phyloP scores from a whole-genome alignment of 2,113 vertebrate genomes.

The Papio anubis region DNA sequence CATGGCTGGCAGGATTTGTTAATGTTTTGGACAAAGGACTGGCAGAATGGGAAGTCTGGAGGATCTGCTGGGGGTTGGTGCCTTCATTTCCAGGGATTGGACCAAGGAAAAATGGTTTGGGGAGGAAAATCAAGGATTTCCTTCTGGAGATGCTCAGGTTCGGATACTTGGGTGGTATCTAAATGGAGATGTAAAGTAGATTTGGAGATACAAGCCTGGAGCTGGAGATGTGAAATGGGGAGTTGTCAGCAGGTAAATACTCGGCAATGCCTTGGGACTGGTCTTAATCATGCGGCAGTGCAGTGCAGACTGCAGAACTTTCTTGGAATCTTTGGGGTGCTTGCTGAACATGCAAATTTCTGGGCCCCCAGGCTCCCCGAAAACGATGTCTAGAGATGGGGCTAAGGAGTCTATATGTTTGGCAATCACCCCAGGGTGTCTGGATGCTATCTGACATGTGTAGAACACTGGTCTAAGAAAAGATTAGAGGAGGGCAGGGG shows the following conservation, averaged over 20 bases:
- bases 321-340: neutral
- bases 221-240: neutral
- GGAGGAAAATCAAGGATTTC: neutral
- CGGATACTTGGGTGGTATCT: neutral
- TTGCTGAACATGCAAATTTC: neutral
- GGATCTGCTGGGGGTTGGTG: fast-evolving
- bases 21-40: neutral
- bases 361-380: neutral
- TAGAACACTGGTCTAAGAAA: neutral
- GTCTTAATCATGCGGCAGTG: fast-evolving
- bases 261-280: fast-evolving
- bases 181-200: neutral
- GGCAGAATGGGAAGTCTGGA: neutral
- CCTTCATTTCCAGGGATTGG: neutral
- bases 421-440: neutral
- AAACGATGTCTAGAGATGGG: neutral
- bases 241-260: neutral
- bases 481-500: neutral
- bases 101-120: neutral
- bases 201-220: neutral
- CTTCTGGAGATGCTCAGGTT: neutral
- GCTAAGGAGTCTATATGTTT: neutral
- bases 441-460: neutral
- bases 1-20: neutral
- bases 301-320: neutral